A percentile compares a stretch with the other conserved stretches of the same genome.
phyloP scores from a whole-genome alignment of 30 jellyfish, hydroid and myxozoan genomes.

The Hydractinia symbiolongicarpus region DNA sequence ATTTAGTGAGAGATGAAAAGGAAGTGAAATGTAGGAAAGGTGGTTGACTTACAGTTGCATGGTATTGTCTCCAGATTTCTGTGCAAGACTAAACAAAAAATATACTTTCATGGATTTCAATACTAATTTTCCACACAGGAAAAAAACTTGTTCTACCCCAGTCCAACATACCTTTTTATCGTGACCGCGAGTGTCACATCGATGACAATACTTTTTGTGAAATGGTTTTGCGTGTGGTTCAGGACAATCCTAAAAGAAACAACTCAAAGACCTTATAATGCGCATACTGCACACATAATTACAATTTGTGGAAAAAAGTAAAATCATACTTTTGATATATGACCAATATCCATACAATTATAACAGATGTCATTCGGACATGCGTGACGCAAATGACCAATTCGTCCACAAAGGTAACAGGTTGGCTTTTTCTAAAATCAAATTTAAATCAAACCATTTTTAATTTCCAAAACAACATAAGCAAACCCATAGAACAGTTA shows the following conservation, averaged over 20 bases:
- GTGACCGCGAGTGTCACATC: too few species aligned
- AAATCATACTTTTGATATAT: conserved; percentile 53
- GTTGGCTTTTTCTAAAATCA: conserved; percentile 37
- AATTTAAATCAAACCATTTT: too few species aligned
- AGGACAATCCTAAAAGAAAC: conserved; percentile 1
- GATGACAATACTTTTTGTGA: too few species aligned
- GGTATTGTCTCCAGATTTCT: conserved; percentile 4
- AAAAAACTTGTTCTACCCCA: too few species aligned
- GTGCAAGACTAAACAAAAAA: too few species aligned
- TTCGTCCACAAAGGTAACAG: conserved; percentile 59
- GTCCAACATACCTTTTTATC: too few species aligned
- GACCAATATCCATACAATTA: conserved; percentile 68
- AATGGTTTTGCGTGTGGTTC: too few species aligned
- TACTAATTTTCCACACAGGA: too few species aligned
- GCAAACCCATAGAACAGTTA: too few species aligned
- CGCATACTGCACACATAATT: background rate
- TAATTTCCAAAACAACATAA: too few species aligned
- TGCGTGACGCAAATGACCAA: conserved; percentile 41
- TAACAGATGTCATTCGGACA: conserved; percentile 68
- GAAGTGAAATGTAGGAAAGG: background rate
- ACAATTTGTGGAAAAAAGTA: background rate
- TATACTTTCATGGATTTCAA: too few species aligned
- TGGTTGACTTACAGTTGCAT: background rate
- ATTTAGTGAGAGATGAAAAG: background rate
- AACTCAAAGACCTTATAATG: background rate